These are phyloP conservation scores for Schrankia costaestrigalis DNA, from an alignment of 2,888 invertebrate species.

Conservation along the genomic window DNA sequence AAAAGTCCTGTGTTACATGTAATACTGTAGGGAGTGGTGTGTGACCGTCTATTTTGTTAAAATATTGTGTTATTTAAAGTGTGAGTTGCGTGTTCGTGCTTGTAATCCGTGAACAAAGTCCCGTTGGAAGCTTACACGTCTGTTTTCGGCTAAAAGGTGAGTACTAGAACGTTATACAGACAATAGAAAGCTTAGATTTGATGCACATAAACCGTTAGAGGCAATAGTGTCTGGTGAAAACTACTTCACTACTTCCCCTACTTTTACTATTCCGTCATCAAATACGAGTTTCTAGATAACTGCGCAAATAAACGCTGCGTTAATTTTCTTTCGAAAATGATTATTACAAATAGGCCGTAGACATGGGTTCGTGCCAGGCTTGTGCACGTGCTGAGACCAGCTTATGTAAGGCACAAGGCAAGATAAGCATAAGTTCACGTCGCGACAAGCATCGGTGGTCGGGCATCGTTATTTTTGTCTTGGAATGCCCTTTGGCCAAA, in stretches of 20 bases:
- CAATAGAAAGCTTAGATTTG: constrained; percentile 14
- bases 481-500: constrained; percentile 44
- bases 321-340: constrained; percentile 12
- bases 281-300: constrained; percentile 41
- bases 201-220: constrained; percentile 9
- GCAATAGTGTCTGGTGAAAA: constrained; percentile 24
- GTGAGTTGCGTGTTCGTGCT: constrained; percentile 72
- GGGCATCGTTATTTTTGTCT: constrained; percentile 44
- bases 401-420: constrained; percentile 64
- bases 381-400: constrained; percentile 48
- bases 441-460: constrained; percentile 33
- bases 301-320: constrained; percentile 40
- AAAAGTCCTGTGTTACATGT: constrained; percentile 62
- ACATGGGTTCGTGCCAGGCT: constrained; percentile 25
- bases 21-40: constrained; percentile 66
- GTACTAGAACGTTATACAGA: constrained; percentile 31
- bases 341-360: constrained; percentile 20
- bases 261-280: constrained; percentile 39
- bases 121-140: constrained; percentile 62
- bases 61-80: constrained; percentile 67
- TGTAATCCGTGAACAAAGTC: constrained; percentile 67
- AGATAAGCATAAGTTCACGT: constrained; percentile 42
- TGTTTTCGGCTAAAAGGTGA: constrained; percentile 67
- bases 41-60: constrained; percentile 58
- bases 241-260: constrained; percentile 28